phyloP scores from a whole-genome alignment of 2,797 vertebrate genomes.

The Alcedo quadribrachys region DNA sequence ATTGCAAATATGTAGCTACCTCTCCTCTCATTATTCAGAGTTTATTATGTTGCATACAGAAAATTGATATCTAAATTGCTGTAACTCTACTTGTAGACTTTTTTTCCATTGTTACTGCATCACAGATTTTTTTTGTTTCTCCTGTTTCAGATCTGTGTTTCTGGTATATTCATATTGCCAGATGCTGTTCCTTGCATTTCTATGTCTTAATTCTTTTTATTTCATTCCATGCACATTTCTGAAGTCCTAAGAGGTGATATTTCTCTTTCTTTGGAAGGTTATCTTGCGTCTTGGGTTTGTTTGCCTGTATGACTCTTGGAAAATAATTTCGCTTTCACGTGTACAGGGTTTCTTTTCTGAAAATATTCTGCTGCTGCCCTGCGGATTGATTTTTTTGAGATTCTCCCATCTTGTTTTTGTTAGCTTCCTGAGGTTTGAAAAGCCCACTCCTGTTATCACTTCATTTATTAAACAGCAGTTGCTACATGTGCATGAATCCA shows the following conservation, averaged over 20 bases:
- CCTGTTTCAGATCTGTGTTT: background rate
- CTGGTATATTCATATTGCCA: background rate
- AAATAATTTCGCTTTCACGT: background rate
- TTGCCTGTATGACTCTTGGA: background rate
- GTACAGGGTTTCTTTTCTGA: background rate
- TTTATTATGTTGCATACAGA: background rate
- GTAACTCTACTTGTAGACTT: background rate
- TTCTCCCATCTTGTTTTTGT: background rate
- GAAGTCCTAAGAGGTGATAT: background rate
- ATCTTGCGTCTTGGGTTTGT: conserved; percentile 6
- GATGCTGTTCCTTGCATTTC: background rate
- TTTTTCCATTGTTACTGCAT: background rate
- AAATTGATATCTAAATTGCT: background rate
- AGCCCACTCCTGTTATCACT: background rate
- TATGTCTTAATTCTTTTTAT: background rate
- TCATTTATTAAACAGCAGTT: background rate
- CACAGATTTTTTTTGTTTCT: background rate
- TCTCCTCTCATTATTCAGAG: background rate
- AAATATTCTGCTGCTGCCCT: background rate
- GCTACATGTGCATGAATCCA: background rate
- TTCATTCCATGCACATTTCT: background rate
- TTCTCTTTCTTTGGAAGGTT: background rate
- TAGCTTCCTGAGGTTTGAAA: background rate
- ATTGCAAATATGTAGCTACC: background rate
- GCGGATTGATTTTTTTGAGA: background rate